These are phyloP conservation scores for Bradypodion pumilum DNA, from an alignment of 2,797 vertebrate genomes.

Conservation along the genomic window DNA sequence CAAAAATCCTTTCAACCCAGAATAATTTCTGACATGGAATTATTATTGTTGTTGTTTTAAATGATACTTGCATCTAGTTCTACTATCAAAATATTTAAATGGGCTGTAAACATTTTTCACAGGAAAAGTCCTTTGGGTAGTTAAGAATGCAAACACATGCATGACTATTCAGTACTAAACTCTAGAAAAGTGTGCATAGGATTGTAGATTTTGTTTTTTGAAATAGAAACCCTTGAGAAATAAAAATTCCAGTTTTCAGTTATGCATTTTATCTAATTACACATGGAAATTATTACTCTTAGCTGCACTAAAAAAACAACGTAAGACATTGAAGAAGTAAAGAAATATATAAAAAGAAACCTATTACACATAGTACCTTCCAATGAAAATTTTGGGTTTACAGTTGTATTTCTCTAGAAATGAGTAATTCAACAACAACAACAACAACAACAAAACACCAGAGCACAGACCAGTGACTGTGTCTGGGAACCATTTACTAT, in stretches of 20 bases:
- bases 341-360: slow-evolving; percentile 16
- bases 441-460: too few species aligned
- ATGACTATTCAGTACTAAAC: background rate
- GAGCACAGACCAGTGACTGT: slow-evolving; percentile 23
- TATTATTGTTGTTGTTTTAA: too few species aligned
- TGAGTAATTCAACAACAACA: slow-evolving; percentile 29
- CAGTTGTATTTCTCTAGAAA: slow-evolving; percentile 23
- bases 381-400: slow-evolving; percentile 10
- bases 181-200: background rate
- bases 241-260: background rate
- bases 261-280: background rate
- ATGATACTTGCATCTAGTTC: too few species aligned
- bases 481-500: slow-evolving; percentile 27
- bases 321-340: background rate
- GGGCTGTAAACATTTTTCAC: background rate
- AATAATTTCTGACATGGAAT: too few species aligned
- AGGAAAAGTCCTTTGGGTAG: background rate
- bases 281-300: background rate
- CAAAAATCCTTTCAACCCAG: too few species aligned
- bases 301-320: background rate
- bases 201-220: too few species aligned
- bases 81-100: background rate
- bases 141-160: background rate
- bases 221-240: background rate
- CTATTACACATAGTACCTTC: slow-evolving; percentile 7